phyloP scores from a whole-genome alignment of 2,888 invertebrate species.

The Autographa gamma region DNA sequence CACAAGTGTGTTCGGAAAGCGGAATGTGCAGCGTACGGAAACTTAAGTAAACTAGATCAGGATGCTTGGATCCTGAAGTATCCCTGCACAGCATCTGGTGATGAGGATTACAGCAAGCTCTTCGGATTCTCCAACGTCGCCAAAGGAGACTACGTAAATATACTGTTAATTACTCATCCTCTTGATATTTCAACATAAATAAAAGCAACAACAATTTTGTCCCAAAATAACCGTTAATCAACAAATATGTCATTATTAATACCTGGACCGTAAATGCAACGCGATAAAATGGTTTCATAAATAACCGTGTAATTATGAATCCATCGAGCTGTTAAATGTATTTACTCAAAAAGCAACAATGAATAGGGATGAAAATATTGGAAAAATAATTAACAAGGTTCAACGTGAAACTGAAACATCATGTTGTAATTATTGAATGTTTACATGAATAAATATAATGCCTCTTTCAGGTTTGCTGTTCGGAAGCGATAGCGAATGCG shows the following conservation, averaged over 20 bases:
- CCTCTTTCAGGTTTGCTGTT: slow-evolving; percentile 74
- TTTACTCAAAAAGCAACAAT: slow-evolving; percentile 38
- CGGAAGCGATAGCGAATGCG: slow-evolving; percentile 22
- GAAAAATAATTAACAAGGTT: slow-evolving; percentile 35
- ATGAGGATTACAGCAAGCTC: slow-evolving; percentile 42
- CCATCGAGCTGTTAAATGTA: slow-evolving; percentile 41
- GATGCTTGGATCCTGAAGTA: slow-evolving; percentile 66
- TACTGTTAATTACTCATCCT: slow-evolving; percentile 3
- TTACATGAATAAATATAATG: background rate
- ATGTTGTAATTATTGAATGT: background rate
- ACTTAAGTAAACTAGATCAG: slow-evolving; percentile 69
- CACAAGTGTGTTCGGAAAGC: slow-evolving; percentile 69
- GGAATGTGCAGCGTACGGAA: slow-evolving; percentile 67
- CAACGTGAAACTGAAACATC: slow-evolving; percentile 5
- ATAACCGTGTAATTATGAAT: slow-evolving; percentile 54
- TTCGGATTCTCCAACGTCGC: slow-evolving; percentile 65
- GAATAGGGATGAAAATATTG: slow-evolving; percentile 41
- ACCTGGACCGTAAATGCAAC: slow-evolving; percentile 44
- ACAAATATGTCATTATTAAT: slow-evolving; percentile 52
- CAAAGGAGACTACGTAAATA: slow-evolving; percentile 73
- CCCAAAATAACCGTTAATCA: slow-evolving; percentile 41
- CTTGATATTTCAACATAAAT: slow-evolving; percentile 13
- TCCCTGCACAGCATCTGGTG: slow-evolving; percentile 62
- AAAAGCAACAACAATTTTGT: slow-evolving; percentile 21
- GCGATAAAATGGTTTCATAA: slow-evolving; percentile 55